Evolutionary conservation across 2,797 vertebrate species (phyloP), one percentile per base, ranked within the genome.

Genomic region (Coregonus ussuriensis): DNA sequence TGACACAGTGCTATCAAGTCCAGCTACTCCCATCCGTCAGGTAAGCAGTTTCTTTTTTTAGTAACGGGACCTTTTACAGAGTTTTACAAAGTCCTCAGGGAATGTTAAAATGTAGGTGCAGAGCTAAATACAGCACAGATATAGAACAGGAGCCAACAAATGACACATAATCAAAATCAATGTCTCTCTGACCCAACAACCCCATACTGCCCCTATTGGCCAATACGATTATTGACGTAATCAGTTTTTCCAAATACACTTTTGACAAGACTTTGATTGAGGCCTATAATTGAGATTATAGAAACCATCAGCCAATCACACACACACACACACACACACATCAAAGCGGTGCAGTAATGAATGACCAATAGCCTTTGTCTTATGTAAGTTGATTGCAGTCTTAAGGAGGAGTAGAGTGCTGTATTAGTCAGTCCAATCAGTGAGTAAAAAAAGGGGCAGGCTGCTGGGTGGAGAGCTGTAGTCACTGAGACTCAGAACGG

Each of bases 21-120:
- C 73, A 82, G 84, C 84, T 56, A 86, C 90, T 91, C 92, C 93
- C 88, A 92, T 93, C 93, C 91, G 76, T 65, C 79, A 76, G 33
- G 21, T 79, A 81, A 71, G 81, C 77, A n/a, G 21, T 67, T 85
- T 85, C 90, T 91, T 88, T 84, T 89, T 91, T 90, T 92, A 92
- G 90, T 16, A 31, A 71, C 6, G 1, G 29, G 78, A 66, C 9
- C 47, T 80, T 78, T 75, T 31, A 76, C 79, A 71, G 72, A 59
- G n/a, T 62, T 62, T 5, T 62, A 21, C 59, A 77, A 33, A 51
- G 81, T 83, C 83, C 77, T 84, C 75, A 72, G 81, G 82, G 71
- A 53, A 73, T 81, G 77, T 56, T 68, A 31, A 37, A 25, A n/a
- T n/a, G 9, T 18, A 62, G 3, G 16, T 4, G 14, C 16, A 4